Conservation (phyloP, 2,113 vertebrate species). For the Phaetusa simplex region DNA sequence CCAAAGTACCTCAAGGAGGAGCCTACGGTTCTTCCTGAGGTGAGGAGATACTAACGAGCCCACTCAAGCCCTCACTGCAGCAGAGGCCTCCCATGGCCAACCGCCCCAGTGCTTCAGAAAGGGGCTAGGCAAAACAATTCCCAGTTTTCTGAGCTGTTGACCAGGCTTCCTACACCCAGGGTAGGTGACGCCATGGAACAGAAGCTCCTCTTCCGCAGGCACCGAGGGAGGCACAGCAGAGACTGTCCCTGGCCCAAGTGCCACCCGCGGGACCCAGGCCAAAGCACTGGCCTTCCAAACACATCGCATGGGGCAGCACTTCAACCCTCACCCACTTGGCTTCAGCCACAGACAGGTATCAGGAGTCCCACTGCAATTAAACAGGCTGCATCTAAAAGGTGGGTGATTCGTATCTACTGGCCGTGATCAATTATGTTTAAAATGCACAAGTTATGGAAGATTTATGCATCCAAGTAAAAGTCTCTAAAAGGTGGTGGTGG, state of each 20-base stretch:
- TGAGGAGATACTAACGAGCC: background rate
- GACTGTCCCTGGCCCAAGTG: background rate
- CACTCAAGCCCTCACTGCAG: background rate
- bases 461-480: background rate
- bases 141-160: background rate
- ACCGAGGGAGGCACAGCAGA: background rate
- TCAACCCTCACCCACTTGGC: background rate
- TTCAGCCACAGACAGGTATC: background rate
- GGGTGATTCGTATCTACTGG: background rate
- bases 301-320: background rate
- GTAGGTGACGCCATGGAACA: accelerated
- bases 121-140: background rate
- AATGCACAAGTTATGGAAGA: background rate
- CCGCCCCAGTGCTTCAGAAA: background rate
- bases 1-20: background rate
- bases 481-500: background rate
- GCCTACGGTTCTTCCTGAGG: background rate
- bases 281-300: background rate
- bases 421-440: background rate
- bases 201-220: background rate
- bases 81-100: background rate
- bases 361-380: background rate
- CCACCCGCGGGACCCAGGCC: background rate
- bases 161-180: background rate
- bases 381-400: background rate